Base-by-base conservation (phyloP, 2,888 invertebrate species). In the Drosophila fungiperda region DNA sequence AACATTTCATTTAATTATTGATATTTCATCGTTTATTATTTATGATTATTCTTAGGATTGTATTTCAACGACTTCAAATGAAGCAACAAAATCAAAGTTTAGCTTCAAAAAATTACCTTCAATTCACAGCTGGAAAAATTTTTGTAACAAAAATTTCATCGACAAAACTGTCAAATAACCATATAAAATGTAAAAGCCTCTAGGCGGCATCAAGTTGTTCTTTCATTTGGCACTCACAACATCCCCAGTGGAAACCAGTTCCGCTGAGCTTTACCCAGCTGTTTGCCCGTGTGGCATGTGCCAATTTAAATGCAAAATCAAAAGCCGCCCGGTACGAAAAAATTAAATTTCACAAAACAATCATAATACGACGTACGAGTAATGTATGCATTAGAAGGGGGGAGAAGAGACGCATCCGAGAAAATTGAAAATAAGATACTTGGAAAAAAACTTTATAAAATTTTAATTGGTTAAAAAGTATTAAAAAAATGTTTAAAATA, bases 231-330 rank as follows among this genome's bases (percentile, higher is more conserved):
- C 68, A 68, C 54, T 73, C 54, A 42, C 67, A 54, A n/a, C 42
- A 29, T 15, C 45, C 36, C 36, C 54, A 29, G 20, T 12, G 67
- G 45, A 35, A 33, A 8, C 20, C 11, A 55, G 61, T 54, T 61
- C 59, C 72, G 32, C 45, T 62, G 66, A 68, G 81, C 48, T 54
- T 68, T 73, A 32, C 83, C 73, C 86, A 88, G 73, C 83, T 87
- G 85, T 80, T 89, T 85, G 86, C 75, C 53, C 57, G 61, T 63
- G 68, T 63, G 88, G 83, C 90, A 89, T 90, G 90, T 89, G 90
- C 80, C 85, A 85, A 85, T 89, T 85, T 87, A 85, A 89, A 85
- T 85, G 86, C 86, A 87, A 89, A 89, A 83, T 85, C 90, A 87
- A 68, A 85, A 77, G 73, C 80, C 85, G 78, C 64, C 35, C 70